A percentile compares a stretch with the other conserved stretches of the same genome.
Evolutionary conservation across 2,888 invertebrate species (phyloP).

Genomic region (Smittia aterrima): DNA sequence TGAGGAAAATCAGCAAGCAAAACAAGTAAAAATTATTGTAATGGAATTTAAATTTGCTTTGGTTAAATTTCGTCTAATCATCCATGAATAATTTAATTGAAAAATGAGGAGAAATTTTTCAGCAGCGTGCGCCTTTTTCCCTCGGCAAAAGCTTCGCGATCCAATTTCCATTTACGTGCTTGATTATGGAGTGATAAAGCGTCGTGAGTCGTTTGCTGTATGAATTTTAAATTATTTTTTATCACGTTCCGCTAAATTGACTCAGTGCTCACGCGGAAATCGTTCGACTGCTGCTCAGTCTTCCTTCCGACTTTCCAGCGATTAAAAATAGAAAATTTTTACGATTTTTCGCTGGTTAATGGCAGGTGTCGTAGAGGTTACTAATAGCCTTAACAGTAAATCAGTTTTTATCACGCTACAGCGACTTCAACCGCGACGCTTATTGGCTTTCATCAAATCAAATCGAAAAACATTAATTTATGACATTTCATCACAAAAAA

Average conservation of each 20-base stretch:
- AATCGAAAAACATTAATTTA: background rate
- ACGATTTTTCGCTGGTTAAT: background rate
- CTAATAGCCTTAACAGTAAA: background rate
- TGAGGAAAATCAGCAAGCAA: background rate
- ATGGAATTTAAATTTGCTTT: background rate
- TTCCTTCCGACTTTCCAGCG: constrained; percentile 20
- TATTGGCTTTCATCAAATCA: background rate
- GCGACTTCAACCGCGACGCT: background rate
- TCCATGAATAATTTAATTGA: constrained; percentile 32
- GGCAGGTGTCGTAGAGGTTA: background rate
- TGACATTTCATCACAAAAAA: constrained; percentile 3
- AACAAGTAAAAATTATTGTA: background rate
- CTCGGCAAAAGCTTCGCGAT: background rate
- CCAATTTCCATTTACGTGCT: constrained; percentile 24
- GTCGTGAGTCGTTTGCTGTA: background rate
- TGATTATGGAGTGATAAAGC: constrained; percentile 27
- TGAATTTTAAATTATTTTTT: constrained; percentile 19
- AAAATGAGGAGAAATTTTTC: constrained; percentile 9
- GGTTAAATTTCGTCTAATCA: constrained; percentile 26
- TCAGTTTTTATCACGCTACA: background rate
- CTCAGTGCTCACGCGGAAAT: constrained; percentile 16
- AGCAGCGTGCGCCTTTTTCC: background rate
- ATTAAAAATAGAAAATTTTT: constrained; percentile 16
- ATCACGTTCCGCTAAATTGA: background rate
- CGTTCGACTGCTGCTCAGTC: background rate